Evolutionary conservation across 2,797 vertebrate species (phyloP), one percentile per base, ranked within the genome.

Genomic region (Takifugu rubripes): DNA sequence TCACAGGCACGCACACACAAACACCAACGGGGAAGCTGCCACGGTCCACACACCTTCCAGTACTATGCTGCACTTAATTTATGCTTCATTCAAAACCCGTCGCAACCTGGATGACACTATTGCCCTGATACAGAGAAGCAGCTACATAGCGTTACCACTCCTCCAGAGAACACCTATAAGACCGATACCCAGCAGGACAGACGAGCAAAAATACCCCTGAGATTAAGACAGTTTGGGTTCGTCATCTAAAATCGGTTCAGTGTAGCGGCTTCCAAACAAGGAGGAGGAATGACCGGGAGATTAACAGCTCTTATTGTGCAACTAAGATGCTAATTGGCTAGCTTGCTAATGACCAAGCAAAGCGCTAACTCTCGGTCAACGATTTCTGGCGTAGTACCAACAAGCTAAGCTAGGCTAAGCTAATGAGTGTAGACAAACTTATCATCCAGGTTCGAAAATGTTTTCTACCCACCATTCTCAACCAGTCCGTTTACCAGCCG

Each of bases 391-490:
- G 75, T 26, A 65, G 57, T 46, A 82, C 82, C 77, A 85, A 58
- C 62, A 67, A 52, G 76, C 77, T 81, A 52, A 24, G 50, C 50
- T 52, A 83, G 44, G 81, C 78, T 83, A 88, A 63, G 85, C 87
- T 88, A 88, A 59, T 52, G 76, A 84, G 72, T 76, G 53, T 78
- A 49, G 65, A 77, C 79, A 84, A 86, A 86, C 76, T 89, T 88
- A 74, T 81, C 70, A 27, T n/a, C 67, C 29, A 44, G 68, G 58
- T 72, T 62, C 66, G 47, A 29, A 66, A 68, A 75, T 54, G 62
- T 70, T 77, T 73, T 56, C 59, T 47, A 59, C 58, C 51, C 51
- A 2, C 70, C 75, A 67, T 49, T 68, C 63, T 81, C 77, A 25
- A 68, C 48, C 74, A 81, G 59, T 63, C 78, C 61, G 65, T 75